Evolutionary conservation across 2,888 invertebrate species (phyloP), one percentile per base, ranked within the genome.

Genomic region (Lomographa bimaculata): DNA sequence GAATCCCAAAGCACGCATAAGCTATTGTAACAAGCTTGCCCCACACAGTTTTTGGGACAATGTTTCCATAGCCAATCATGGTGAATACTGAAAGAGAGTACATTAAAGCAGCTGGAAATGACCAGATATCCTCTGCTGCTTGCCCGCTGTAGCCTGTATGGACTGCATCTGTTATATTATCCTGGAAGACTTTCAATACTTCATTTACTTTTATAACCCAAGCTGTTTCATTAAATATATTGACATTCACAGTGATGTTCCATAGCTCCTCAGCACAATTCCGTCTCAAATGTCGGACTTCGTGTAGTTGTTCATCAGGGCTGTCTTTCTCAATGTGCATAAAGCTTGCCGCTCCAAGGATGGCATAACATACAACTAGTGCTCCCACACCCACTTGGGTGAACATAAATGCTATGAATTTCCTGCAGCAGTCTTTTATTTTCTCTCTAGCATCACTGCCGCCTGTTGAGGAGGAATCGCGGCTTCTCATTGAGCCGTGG

Each of bases 341-440:
- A 73, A 97, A 97, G 26, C 94, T 92, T 7, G 94, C 92, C 0
- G 97, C 96, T 0, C 97, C 97, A 14, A 96, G 92, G 36, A 97
- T 93, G 12, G 97, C 95, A 72, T 97, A 97, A 50, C 96, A 93
- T 1, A 97, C 95, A 25, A 97, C 95, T 7, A 97, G 86, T 4
- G 95, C 96, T 37, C 96, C 97, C 17, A 97, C 96, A 55, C 97
- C 97, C 64, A 95, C 94, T 91, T 96, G 96, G 3, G 97, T 97
- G 84, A 96, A 97, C 96, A 97, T 97, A 68, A 97, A 97, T 3
- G 96, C 96, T 38, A 96, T 93, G 57, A 96, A 91, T 77, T 96
- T 96, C 23, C 97, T 91, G 63, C 95, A 94, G 71, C 96, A 97
- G 67, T 96, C 94, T 77, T 95, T 96, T 38, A 96, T 91, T 65